phyloP scores from a whole-genome alignment of 2,113 vertebrate species.

The Ammodytes dubius region DNA sequence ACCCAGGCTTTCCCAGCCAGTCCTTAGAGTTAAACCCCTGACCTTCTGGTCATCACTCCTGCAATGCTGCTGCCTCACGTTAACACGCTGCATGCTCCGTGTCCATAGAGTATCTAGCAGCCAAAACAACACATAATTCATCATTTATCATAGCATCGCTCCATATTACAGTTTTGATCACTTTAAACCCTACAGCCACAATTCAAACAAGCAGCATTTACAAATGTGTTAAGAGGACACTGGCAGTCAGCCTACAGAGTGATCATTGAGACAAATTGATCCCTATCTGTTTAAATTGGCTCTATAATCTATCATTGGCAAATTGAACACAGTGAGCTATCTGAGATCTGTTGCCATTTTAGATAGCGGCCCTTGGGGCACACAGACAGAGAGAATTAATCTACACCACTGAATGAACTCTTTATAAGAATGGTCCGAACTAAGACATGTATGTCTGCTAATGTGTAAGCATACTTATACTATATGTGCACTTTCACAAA shows the following conservation, averaged over 20 bases:
- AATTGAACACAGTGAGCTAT: slow-evolving; percentile 95
- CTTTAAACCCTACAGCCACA: slow-evolving; percentile 51
- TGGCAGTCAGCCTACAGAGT: slow-evolving; percentile 95
- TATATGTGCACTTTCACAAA: background rate
- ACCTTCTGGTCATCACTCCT: slow-evolving; percentile 65
- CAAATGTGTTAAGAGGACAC: slow-evolving; percentile 83
- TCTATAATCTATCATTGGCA: slow-evolving; percentile 97
- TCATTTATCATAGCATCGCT: slow-evolving; percentile 56
- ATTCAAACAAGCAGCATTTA: slow-evolving; percentile 77
- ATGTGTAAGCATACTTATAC: slow-evolving; percentile 2
- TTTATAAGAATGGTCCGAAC: slow-evolving; percentile 34
- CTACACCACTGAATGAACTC: slow-evolving; percentile 77
- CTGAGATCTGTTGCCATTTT: slow-evolving; percentile 91
- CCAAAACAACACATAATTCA: slow-evolving; percentile 66
- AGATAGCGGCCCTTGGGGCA: slow-evolving; percentile 90
- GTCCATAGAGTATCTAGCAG: slow-evolving; percentile 51
- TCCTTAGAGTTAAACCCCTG: slow-evolving; percentile 72
- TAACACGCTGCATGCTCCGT: slow-evolving; percentile 45
- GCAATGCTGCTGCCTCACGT: slow-evolving; percentile 63
- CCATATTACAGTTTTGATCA: slow-evolving; percentile 58
- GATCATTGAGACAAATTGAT: slow-evolving; percentile 99
- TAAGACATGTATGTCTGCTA: slow-evolving; percentile 32
- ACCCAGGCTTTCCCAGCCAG: slow-evolving; percentile 72
- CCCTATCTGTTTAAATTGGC: slow-evolving; percentile 98
- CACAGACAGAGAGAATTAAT: slow-evolving; percentile 88